phyloP scores from a whole-genome alignment of 1,140 invertebrate species.

The Magallana ariakensis region DNA sequence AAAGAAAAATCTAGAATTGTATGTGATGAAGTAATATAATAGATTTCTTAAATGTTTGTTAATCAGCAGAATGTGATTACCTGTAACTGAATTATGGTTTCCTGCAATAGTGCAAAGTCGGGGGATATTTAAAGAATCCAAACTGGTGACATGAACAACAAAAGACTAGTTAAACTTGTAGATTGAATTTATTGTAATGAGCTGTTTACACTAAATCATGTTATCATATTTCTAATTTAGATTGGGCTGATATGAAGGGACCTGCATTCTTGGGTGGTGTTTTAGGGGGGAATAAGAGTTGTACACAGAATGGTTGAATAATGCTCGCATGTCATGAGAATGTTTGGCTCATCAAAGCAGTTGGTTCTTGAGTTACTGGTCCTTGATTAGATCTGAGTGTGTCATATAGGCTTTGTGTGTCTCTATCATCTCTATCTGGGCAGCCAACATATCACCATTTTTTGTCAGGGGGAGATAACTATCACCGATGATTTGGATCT shows the following conservation, averaged over 20 bases:
- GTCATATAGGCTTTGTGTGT: constrained; percentile 11
- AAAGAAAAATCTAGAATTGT: no score
- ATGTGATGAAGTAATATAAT: no score
- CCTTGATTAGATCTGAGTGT: neutral
- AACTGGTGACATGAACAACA: neutral
- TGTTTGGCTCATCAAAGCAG: constrained; percentile 12
- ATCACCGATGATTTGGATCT: neutral
- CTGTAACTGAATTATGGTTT: no score
- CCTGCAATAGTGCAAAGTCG: neutral
- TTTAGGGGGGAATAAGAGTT: no score
- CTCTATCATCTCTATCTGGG: neutral
- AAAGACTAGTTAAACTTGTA: constrained; percentile 2
- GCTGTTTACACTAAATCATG: constrained; percentile 2
- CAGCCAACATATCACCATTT: neutral
- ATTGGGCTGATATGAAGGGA: neutral
- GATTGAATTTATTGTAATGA: constrained; percentile 28
- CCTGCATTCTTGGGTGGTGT: neutral
- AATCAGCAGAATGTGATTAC: no score
- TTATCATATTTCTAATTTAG: constrained; percentile 13
- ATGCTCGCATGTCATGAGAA: neutral
- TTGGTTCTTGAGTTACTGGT: constrained; percentile 18
- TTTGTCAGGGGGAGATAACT: neutral
- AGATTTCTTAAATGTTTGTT: no score
- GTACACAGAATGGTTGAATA: neutral
- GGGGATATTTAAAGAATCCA: neutral